Base-by-base conservation (phyloP, 2,888 invertebrate genomes). In the Leptinotarsa rubiginosa region DNA sequence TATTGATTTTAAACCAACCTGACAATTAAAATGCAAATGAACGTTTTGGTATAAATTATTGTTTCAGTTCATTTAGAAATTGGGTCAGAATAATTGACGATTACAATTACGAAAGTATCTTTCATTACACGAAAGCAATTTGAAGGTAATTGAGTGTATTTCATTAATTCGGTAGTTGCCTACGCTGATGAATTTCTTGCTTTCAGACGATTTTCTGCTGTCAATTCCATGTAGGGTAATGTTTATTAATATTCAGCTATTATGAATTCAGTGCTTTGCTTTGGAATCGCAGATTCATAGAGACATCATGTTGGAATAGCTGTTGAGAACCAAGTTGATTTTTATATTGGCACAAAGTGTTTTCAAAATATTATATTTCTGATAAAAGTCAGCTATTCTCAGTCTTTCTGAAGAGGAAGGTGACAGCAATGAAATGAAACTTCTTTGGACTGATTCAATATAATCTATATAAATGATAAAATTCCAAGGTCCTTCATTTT, bases 1-100 rank as follows among this genome's bases (percentile, higher is more conserved):
- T 56, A 71, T 75, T 72, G 69, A 75, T 72, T 72, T 72, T 65
- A 50, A 69, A 56, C 65, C 75, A 69, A 66, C 72, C 69, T 75
- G 75, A 75, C 69, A 75, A 75, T 75, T 75, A 71, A 72, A 75
- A 72, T 64, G 75, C 65, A 75, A 75, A 69, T 69, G 59, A 72
- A 72, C 75, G 69, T 75, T 65, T 69, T 59, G 65, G 65, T 62
- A 72, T 72, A 72, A 75, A 69, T 75, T 69, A 75, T 75, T 75
- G 72, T 71, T 72, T 72, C 62, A 20, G 69, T 69, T 69, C 65
- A 72, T 68, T 73, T 31, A 52, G 68, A 75, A 75, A 75, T 62
- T 75, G 67, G 75, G 70, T 59, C 71, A 70, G 47, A 69, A 62
- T 65, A 72, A 74, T 76, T 70, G 76, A 71, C 71, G 68, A 74